Conservation (phyloP, 2,113 vertebrate genomes). For the Nothocercus nigrocapillus region DNA sequence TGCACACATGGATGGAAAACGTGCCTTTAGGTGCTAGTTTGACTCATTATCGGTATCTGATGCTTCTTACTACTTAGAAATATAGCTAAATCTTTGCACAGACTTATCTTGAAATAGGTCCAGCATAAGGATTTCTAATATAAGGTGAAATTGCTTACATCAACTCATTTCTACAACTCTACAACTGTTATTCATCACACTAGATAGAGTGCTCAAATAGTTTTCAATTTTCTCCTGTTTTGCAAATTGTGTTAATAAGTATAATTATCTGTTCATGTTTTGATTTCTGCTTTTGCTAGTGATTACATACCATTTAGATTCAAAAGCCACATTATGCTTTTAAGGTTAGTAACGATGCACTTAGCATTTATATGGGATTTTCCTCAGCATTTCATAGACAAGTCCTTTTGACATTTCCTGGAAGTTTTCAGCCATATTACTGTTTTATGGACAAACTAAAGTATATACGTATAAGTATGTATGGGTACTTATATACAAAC, state of each 20-base stretch:
- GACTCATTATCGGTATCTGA: not conserved
- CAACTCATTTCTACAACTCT: not conserved
- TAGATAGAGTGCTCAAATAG: not conserved
- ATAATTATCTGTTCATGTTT: not conserved
- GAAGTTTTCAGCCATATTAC: not conserved
- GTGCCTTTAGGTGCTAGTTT: not conserved
- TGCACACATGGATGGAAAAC: not conserved
- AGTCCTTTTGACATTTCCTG: not conserved
- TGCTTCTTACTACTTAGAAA: not conserved
- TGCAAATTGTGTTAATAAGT: not conserved
- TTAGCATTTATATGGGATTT: not conserved
- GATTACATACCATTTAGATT: not conserved
- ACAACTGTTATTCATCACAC: not conserved
- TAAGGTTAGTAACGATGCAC: not conserved
- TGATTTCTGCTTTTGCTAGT: not conserved
- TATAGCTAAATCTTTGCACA: not conserved
- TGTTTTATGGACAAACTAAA: not conserved
- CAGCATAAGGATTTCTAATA: not conserved
- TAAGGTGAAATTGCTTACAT: not conserved
- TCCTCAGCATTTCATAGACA: not conserved
- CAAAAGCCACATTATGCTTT: not conserved
- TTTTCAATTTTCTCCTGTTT: not conserved
- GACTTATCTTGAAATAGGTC: not conserved
- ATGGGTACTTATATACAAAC: not conserved
- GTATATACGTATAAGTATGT: accelerated